Conservation (phyloP, 2,797 vertebrate genomes). For the Cynopterus sphinx region DNA sequence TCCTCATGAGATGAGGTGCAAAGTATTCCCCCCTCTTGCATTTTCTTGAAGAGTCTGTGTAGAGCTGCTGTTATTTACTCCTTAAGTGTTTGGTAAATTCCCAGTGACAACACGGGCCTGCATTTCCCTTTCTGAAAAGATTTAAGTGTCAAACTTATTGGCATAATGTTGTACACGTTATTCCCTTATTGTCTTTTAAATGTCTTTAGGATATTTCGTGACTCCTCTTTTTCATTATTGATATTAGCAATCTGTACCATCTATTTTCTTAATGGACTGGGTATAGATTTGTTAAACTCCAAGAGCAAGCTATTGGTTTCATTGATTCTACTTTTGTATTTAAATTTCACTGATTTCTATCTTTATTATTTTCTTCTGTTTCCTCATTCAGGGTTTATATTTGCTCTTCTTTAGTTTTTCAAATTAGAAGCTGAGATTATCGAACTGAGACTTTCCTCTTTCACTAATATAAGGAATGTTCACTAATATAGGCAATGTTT, state of each 20-base stretch:
- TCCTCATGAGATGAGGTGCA: too few species aligned
- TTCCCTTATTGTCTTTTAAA: too few species aligned
- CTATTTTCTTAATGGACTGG: background rate
- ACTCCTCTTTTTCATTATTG: background rate
- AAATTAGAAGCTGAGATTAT: background rate
- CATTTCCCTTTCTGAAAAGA: too few species aligned
- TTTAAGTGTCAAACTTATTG: too few species aligned
- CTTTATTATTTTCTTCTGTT: background rate
- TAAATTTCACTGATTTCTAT: background rate
- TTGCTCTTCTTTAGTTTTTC: background rate
- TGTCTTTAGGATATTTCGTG: background rate
- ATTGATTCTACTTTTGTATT: too few species aligned
- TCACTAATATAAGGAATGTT: background rate
- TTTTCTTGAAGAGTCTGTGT: too few species aligned
- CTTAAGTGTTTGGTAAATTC: too few species aligned
- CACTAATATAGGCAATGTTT: background rate
- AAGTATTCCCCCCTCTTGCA: too few species aligned
- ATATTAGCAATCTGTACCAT: background rate
- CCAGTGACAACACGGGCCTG: too few species aligned
- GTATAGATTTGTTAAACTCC: background rate
- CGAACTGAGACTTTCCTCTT: background rate
- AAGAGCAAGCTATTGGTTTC: too few species aligned
- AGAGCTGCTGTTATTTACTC: too few species aligned
- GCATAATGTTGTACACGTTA: too few species aligned
- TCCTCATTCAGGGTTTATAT: background rate